A percentile compares a stretch with the other conserved stretches of the same genome.
phyloP scores from a whole-genome alignment of 2,888 invertebrate genomes.

The Cephus runcator region DNA sequence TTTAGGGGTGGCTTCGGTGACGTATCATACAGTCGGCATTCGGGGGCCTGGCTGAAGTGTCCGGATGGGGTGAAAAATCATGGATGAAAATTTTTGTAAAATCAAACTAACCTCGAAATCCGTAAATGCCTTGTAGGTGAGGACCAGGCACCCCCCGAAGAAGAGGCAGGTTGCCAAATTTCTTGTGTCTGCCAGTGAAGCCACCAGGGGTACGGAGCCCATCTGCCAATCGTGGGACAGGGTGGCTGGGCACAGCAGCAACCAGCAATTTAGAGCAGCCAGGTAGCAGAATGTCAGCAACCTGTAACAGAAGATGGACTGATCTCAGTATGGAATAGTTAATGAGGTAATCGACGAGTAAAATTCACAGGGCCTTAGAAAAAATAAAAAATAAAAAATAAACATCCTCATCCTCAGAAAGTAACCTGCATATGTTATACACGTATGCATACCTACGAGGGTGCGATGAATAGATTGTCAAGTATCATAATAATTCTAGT shows the following conservation, averaged over 20 bases:
- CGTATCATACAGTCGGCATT: background rate
- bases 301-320: slow-evolving; percentile 67
- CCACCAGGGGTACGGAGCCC: slow-evolving; percentile 84
- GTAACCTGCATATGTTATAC: background rate
- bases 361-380: background rate
- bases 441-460: background rate
- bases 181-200: slow-evolving; percentile 76
- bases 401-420: too few relatives aligned
- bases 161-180: slow-evolving; percentile 80
- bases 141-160: slow-evolving; percentile 71
- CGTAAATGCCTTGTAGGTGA: slow-evolving; percentile 72
- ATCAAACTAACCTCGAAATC: slow-evolving; percentile 74
- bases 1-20: background rate
- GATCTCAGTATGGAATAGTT: too few relatives aligned
- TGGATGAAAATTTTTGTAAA: background rate
- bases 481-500: background rate
- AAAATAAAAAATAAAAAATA: too few relatives aligned
- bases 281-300: slow-evolving; percentile 85
- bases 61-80: background rate
- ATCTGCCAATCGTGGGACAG: slow-evolving; percentile 92
- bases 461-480: slow-evolving; percentile 12
- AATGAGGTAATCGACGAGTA: background rate
- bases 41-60: background rate
- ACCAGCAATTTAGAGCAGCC: slow-evolving; percentile 85
- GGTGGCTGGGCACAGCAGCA: slow-evolving; percentile 81